A percentile compares a stretch with the other conserved stretches of the same genome.
phyloP scores from a whole-genome alignment of 2,113 vertebrate genomes.

The Siniperca knerii region DNA sequence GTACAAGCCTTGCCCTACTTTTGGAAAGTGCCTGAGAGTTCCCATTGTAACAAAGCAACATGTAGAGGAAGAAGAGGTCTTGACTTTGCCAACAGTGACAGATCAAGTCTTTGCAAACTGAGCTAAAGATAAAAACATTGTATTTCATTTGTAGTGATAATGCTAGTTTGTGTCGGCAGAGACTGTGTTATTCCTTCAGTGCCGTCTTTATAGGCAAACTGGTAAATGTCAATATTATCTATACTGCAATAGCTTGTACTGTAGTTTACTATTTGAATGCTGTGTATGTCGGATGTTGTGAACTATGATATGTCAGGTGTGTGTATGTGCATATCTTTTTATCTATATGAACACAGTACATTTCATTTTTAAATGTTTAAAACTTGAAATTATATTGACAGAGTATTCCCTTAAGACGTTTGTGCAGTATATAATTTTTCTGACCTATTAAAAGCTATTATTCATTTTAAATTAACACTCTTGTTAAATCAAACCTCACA shows the following conservation, averaged over 20 bases:
- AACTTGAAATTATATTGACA: slow-evolving; percentile 70
- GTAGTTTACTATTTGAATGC: slow-evolving; percentile 78
- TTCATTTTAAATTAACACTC: slow-evolving; percentile 23
- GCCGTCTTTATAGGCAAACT: slow-evolving; percentile 73
- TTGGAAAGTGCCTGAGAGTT: slow-evolving; percentile 96
- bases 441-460: neutral
- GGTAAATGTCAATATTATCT: slow-evolving; percentile 77
- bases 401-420: slow-evolving; percentile 58
- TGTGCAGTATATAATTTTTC: slow-evolving; percentile 43
- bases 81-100: slow-evolving; percentile 64
- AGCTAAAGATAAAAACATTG: slow-evolving; percentile 40
- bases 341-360: slow-evolving; percentile 63
- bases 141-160: slow-evolving; percentile 58
- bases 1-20: slow-evolving; percentile 83
- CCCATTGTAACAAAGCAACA: slow-evolving; percentile 73
- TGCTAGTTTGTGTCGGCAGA: slow-evolving; percentile 70
- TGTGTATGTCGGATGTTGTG: slow-evolving; percentile 75
- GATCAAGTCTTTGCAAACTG: slow-evolving; percentile 68
- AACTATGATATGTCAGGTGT: slow-evolving; percentile 64
- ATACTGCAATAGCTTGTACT: slow-evolving; percentile 78
- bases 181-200: slow-evolving; percentile 74
- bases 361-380: slow-evolving; percentile 67
- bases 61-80: slow-evolving; percentile 51
- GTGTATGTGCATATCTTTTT: slow-evolving; percentile 73
- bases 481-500: slow-evolving; percentile 29